Percentiles rank a stretch among this genome's conserved stretches.
These are phyloP conservation scores for Sturnus vulgaris DNA, from an alignment of 2,113 vertebrate genomes.

Conservation along the genomic window DNA sequence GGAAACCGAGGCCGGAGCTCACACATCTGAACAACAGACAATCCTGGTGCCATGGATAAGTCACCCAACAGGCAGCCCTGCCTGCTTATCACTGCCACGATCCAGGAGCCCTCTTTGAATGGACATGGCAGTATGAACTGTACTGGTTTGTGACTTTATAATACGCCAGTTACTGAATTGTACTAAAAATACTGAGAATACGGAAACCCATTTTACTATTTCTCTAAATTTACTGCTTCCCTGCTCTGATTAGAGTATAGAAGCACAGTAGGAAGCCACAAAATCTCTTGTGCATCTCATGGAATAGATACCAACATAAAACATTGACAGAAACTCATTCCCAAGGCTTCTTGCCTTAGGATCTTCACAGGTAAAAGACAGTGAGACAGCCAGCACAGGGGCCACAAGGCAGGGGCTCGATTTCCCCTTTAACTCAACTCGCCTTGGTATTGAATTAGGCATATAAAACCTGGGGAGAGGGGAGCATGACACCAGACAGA, in stretches of 20 bases:
- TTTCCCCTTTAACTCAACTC: neutral
- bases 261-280: neutral
- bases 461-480: neutral
- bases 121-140: neutral
- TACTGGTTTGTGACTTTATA: neutral
- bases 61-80: slow-evolving; percentile 20
- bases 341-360: neutral
- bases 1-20: slow-evolving; percentile 53
- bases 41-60: slow-evolving; percentile 60
- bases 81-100: neutral
- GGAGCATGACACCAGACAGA: neutral
- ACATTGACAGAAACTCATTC: neutral
- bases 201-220: neutral
- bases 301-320: neutral
- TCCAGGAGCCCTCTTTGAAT: neutral
- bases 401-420: neutral
- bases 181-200: neutral
- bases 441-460: neutral
- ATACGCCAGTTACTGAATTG: neutral
- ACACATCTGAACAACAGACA: slow-evolving; percentile 53
- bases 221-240: neutral
- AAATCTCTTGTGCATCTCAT: neutral
- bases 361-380: neutral
- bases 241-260: neutral
- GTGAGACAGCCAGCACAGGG: neutral